Evolutionary conservation across 2,797 vertebrate species (phyloP).

Genomic region (Ceryle rudis): DNA sequence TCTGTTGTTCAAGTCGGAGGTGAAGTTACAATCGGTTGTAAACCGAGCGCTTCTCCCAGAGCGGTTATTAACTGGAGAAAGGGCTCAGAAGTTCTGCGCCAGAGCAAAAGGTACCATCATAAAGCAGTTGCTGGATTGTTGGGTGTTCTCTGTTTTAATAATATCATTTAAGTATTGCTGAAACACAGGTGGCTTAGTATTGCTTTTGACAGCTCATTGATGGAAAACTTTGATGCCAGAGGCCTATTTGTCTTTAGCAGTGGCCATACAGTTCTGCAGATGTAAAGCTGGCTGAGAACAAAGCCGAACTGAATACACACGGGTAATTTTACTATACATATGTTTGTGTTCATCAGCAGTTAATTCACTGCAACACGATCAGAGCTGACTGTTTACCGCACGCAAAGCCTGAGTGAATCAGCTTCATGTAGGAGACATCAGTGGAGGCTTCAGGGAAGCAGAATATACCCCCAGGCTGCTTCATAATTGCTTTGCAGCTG

Average conservation of each 20-base stretch:
- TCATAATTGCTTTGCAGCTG: neutral
- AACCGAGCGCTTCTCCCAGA: conserved; percentile 85
- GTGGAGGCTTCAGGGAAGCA: neutral
- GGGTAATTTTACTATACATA: rapidly evolving
- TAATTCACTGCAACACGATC: neutral
- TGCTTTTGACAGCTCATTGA: neutral
- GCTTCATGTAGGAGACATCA: neutral
- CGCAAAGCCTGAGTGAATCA: neutral
- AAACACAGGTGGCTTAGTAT: neutral
- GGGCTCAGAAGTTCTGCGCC: conserved; percentile 76
- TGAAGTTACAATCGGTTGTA: conserved; percentile 84
- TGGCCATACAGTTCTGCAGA: neutral
- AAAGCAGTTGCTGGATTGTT: neutral
- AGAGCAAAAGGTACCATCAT: conserved; percentile 78
- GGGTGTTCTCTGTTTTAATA: neutral
- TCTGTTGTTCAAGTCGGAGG: conserved; percentile 86
- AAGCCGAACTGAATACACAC: rapidly evolving
- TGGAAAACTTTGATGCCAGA: neutral
- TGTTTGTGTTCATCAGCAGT: neutral
- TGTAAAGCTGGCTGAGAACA: neutral
- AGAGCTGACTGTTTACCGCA: neutral
- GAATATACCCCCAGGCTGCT: neutral
- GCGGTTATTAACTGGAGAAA: conserved; percentile 86
- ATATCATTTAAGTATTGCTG: neutral
- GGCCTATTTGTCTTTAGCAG: neutral